These are phyloP conservation scores for Chloromyia formosa DNA, from an alignment of 2,888 invertebrate species.

Conservation along the genomic window DNA sequence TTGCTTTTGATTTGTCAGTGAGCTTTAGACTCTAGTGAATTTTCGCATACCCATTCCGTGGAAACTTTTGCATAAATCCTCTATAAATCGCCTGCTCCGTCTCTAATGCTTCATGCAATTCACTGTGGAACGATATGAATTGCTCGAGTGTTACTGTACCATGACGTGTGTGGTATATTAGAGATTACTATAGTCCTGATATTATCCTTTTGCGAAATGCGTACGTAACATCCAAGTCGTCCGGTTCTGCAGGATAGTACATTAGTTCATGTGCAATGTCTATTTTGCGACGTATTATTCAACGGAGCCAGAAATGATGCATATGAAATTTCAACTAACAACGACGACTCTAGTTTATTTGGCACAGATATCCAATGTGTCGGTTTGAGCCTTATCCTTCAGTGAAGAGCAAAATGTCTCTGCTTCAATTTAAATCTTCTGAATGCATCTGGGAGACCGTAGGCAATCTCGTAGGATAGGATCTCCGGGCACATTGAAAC, in stretches of 20 bases:
- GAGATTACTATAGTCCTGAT: not conserved
- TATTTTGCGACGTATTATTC: constrained; percentile 17
- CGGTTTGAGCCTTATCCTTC: not conserved
- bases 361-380: not conserved
- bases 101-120: not conserved
- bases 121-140: constrained; percentile 29
- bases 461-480: not conserved
- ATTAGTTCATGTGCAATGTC: not conserved
- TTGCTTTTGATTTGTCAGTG: constrained; percentile 40
- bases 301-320: constrained; percentile 36
- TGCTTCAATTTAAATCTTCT: constrained; percentile 1
- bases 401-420: not conserved
- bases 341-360: constrained; percentile 27
- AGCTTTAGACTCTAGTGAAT: not conserved
- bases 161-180: not conserved
- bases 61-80: constrained; percentile 33
- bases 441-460: not conserved
- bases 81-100: constrained; percentile 15
- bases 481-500: not conserved
- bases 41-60: not conserved
- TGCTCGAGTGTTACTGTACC: not conserved
- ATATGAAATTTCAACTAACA: constrained; percentile 30
- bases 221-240: not conserved
- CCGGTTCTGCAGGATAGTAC: not conserved
- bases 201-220: not conserved